Evolutionary conservation across 23 tunicate genomes (phyloP), one percentile per base, ranked within the genome.

Genomic region (Phallusia fumigata): DNA sequence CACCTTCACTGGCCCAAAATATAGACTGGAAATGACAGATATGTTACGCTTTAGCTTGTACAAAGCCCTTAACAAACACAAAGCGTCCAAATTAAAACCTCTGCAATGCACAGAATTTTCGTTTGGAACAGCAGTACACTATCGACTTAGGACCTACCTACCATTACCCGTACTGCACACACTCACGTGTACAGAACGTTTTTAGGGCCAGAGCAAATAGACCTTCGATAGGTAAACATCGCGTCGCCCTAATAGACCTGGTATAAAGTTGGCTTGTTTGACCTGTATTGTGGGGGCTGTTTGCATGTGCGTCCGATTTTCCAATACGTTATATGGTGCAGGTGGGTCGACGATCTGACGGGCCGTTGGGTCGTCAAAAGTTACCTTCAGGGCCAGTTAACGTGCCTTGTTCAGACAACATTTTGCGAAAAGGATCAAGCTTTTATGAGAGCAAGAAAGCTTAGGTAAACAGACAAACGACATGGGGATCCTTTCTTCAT

Each of bases 181-280:
- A 40, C 47, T 40, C 47, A 40, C 47, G 69, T 58, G 69, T 58
- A 58, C 69, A 58, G 69, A 58, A 58, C 69, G 69, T 58, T 58
- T 58, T 58, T 58, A 58, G 69, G 69, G 69, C 26, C 26, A 8
- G 28, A 58, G 69, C 69, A 58, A 58, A 58, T 58, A 58, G 69
- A 58, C 28, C 69, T 21, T 58, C 69, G 13, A 5, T 58, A 21
- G 11, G 69, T 58, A 58, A 58, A 58, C 69, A 58, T 22, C 69
- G 16, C 69, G 69, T 58, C 16, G 28, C 69, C 69, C 69, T 58
- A 58, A 58, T 58, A 58, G 69, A 24, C 69, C 28, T 22, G 69
- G 28, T 21, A 21, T 21, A 58, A 58, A 24, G 26, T 58, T 22
- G 69, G 69, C 26, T 24, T 58, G 69, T 24, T 58, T 58, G 69